Percentiles rank a stretch among this genome's conserved stretches.
phyloP scores from a whole-genome alignment of 2,888 invertebrate species.

The Miltochrista miniata region DNA sequence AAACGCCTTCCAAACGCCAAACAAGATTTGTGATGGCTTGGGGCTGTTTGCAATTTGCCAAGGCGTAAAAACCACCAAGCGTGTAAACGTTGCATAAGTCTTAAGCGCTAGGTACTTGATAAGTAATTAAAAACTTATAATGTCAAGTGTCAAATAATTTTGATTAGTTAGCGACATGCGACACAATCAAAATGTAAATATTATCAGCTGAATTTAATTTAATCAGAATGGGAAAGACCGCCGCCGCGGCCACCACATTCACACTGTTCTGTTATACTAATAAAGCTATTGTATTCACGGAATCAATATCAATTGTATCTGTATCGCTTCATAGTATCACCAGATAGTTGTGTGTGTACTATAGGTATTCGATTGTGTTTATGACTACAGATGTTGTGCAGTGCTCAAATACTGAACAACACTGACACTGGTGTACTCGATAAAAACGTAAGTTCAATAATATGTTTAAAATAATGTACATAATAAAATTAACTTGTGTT shows the following conservation, averaged over 20 bases:
- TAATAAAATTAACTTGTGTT: too few species aligned
- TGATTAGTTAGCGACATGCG: too few species aligned
- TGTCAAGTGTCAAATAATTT: too few species aligned
- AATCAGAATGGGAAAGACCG: too few species aligned
- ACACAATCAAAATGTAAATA: not conserved
- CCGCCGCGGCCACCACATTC: not conserved
- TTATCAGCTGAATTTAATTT: not conserved
- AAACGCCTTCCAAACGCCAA: too few species aligned
- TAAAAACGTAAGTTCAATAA: conserved; percentile 21
- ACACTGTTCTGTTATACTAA: not conserved
- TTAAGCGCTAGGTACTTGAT: too few species aligned
- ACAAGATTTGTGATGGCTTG: too few species aligned
- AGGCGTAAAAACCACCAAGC: too few species aligned
- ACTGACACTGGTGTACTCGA: conserved; percentile 5
- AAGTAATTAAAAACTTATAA: too few species aligned
- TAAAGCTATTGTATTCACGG: too few species aligned
- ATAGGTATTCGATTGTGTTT: not conserved
- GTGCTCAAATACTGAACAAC: conserved; percentile 33
- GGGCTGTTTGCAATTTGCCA: too few species aligned
- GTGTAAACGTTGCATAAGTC: too few species aligned
- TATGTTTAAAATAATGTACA: not conserved
- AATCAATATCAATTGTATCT: not conserved
- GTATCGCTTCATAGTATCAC: not conserved
- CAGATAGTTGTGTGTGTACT: not conserved
- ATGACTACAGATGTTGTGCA: conserved; percentile 31